Evolutionary conservation across 2,113 vertebrate genomes (phyloP).

Genomic region (Miniopterus natalensis): DNA sequence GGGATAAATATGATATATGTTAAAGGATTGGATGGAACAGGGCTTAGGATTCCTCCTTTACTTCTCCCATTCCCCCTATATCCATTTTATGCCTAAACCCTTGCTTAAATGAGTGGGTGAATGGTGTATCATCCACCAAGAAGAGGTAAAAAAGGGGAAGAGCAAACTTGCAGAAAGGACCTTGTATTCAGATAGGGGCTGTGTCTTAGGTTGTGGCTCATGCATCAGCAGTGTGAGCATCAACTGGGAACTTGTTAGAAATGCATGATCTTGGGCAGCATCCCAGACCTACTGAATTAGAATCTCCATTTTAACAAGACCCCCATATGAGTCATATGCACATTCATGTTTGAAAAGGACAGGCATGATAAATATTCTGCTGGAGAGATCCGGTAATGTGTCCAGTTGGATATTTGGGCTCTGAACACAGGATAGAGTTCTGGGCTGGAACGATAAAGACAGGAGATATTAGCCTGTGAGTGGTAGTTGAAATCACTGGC

Average conservation of each 20-base stretch:
- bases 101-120: background rate
- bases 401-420: background rate
- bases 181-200: background rate
- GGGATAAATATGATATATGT: background rate
- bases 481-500: slow-evolving; percentile 25
- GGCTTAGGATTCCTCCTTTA: background rate
- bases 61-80: background rate
- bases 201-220: background rate
- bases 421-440: background rate
- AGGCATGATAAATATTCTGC: background rate
- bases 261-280: background rate
- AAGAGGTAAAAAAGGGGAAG: background rate
- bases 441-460: background rate
- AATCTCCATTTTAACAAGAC: slow-evolving; percentile 50
- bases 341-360: slow-evolving; percentile 14
- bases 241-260: background rate
- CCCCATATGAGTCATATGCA: background rate
- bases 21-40: background rate
- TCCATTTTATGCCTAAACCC: background rate
- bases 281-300: slow-evolving; percentile 25
- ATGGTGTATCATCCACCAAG: background rate
- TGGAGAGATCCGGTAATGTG: background rate
- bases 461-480: background rate
- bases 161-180: slow-evolving; percentile 16
- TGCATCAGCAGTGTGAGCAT: background rate